Evolutionary conservation across 2,797 vertebrate genomes (phyloP).

Genomic region (Miopithecus talapoin): DNA sequence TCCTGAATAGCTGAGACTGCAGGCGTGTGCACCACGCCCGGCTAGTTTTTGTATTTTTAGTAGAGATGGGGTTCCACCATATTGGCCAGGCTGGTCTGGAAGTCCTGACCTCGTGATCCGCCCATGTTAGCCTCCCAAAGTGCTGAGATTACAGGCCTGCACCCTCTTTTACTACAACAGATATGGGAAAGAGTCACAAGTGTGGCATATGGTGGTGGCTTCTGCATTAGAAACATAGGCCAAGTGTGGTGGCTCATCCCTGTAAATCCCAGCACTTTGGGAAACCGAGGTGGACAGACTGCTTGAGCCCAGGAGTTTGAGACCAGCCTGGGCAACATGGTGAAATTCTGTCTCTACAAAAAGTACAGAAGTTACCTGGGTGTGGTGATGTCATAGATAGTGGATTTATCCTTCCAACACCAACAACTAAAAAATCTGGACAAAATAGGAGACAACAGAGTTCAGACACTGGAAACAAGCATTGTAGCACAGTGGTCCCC

Average conservation of each 20-base stretch:
- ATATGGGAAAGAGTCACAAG: neutral
- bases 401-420: neutral
- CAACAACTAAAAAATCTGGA: neutral
- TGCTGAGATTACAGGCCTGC: no score
- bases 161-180: neutral
- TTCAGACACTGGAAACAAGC: neutral
- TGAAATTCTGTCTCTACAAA: neutral
- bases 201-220: neutral
- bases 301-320: neutral
- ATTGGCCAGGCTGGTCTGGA: no score
- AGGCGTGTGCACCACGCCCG: no score
- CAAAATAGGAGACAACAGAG: neutral
- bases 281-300: neutral
- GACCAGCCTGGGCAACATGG: neutral
- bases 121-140: no score
- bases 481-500: neutral
- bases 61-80: no score
- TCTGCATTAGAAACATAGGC: neutral
- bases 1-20: no score
- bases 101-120: no score
- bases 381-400: neutral
- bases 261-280: neutral
- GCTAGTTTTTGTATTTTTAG: no score
- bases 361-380: neutral
- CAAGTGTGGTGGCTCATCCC: neutral